These are phyloP conservation scores for Saccostrea cuccullata DNA, from an alignment of 1,140 invertebrate genomes.

Conservation along the genomic window DNA sequence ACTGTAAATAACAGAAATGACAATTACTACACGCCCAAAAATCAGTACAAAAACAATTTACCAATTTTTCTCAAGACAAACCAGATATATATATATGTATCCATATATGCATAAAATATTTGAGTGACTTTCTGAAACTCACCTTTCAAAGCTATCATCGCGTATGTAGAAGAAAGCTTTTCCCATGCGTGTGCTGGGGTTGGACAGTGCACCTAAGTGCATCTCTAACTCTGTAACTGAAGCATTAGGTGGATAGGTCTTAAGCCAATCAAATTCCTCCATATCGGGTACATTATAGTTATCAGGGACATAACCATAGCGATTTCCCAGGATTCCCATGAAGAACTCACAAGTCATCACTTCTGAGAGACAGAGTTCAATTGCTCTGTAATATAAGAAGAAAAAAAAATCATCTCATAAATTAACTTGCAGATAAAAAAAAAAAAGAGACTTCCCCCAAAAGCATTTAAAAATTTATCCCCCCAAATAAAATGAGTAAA, in stretches of 20 bases:
- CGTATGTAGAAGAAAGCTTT: constrained; percentile 79
- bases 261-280: constrained; percentile 77
- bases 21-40: no score
- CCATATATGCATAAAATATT: no score
- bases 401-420: not conserved
- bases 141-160: constrained; percentile 71
- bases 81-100: no score
- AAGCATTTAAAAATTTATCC: no score
- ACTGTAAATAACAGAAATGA: no score
- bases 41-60: no score
- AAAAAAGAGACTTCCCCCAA: no score
- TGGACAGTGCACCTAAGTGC: constrained; percentile 72
- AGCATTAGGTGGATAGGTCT: constrained; percentile 72
- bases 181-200: constrained; percentile 62
- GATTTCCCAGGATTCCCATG: constrained; percentile 79
- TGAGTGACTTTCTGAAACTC: constrained; percentile 39
- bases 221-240: constrained; percentile 81
- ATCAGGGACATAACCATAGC: constrained; percentile 78
- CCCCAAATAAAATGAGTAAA: no score
- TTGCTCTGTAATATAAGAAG: constrained; percentile 66
- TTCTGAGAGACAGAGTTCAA: constrained; percentile 79
- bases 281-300: constrained; percentile 70
- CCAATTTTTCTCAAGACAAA: no score
- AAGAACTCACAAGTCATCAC: constrained; percentile 78
- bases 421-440: no score